Conservation (phyloP, 2,888 invertebrate species). For the Osedax frankpressi region DNA sequence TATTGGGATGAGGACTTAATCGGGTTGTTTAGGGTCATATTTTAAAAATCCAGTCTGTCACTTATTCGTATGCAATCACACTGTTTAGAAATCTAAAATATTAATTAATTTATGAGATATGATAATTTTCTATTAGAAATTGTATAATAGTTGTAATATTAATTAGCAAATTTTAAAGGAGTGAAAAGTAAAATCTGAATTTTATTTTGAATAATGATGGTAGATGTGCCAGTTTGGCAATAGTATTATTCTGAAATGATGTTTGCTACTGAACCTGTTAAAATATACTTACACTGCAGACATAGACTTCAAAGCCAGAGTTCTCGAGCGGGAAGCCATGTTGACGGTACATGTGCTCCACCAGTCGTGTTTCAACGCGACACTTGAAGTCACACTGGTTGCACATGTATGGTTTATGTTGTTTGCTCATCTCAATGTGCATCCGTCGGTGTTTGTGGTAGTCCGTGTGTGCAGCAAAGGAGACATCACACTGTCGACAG, state of each 20-base stretch:
- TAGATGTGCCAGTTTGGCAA: background rate
- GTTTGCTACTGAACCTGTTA: background rate
- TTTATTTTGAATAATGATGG: background rate
- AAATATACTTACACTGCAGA: constrained; percentile 5
- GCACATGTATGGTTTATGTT: constrained; percentile 6
- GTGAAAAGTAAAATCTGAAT: background rate
- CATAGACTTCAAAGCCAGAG: constrained; percentile 11
- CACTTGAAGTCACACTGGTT: constrained; percentile 8
- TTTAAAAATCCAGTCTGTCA: background rate
- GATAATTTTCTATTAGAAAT: background rate
- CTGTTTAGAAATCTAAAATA: background rate
- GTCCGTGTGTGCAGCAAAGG: constrained; percentile 3
- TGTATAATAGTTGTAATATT: background rate
- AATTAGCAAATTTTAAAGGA: background rate
- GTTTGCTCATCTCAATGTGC: constrained; percentile 4
- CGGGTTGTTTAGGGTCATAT: background rate
- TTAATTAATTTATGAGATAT: background rate
- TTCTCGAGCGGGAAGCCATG: constrained; percentile 7
- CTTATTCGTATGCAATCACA: background rate
- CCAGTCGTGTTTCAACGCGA: constrained; percentile 6
- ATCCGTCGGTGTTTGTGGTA: constrained; percentile 5
- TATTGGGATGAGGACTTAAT: background rate
- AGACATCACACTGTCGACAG: background rate
- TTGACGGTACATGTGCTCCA: constrained; percentile 5
- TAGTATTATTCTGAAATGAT: background rate